phyloP scores from a whole-genome alignment of 2,888 invertebrate genomes.

The Hartigia nigra region DNA sequence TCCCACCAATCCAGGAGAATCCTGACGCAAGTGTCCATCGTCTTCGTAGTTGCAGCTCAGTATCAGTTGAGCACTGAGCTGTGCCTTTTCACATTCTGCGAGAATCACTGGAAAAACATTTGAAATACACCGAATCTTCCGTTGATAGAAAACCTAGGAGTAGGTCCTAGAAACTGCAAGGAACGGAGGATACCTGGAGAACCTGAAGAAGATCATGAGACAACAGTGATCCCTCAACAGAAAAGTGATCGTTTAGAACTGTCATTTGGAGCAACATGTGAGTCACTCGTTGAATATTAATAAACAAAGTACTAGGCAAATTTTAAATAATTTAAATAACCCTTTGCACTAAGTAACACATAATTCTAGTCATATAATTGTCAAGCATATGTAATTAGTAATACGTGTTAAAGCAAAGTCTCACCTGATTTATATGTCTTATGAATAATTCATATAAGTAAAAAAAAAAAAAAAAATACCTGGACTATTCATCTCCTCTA shows the following conservation, averaged over 20 bases:
- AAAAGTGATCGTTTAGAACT: not conserved
- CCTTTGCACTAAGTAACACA: not conserved
- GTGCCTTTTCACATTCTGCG: not conserved
- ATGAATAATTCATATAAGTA: not conserved
- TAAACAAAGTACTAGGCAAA: not conserved
- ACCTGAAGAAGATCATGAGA: not conserved
- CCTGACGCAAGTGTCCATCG: not conserved
- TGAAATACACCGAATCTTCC: not conserved
- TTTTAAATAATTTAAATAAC: not conserved
- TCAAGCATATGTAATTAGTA: not conserved
- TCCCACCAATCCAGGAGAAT: not conserved
- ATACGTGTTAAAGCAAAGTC: not conserved
- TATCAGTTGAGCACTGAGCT: not conserved
- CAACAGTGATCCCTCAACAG: not conserved
- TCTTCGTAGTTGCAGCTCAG: not conserved
- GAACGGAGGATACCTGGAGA: not conserved
- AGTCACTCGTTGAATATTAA: not conserved
- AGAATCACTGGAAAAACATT: not conserved
- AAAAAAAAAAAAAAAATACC: not conserved
- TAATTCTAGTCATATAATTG: not conserved
- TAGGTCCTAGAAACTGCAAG: not conserved
- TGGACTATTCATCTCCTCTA: not conserved
- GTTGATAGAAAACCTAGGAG: not conserved
- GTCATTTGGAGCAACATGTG: not conserved
- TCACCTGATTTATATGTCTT: not conserved